Percentiles rank a stretch among this genome's conserved stretches.
phyloP scores from a whole-genome alignment of 2,888 invertebrate genomes.

The Meteorus colon region DNA sequence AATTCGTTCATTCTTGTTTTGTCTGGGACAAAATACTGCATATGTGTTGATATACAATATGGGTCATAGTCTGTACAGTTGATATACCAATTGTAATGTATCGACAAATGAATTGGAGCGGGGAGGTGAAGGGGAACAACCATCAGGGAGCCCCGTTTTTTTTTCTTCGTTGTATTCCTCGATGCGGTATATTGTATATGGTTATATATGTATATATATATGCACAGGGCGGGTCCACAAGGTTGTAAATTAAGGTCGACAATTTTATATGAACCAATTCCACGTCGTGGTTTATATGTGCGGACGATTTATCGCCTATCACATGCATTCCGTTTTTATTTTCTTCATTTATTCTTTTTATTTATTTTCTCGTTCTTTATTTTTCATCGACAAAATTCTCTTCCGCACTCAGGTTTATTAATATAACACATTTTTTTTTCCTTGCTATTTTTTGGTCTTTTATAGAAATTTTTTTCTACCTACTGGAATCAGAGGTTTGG shows the following conservation, averaged over 20 bases:
- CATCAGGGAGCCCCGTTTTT: background rate
- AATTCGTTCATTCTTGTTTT: conserved; percentile 48
- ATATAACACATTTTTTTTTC: background rate
- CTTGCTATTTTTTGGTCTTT: background rate
- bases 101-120: conserved; percentile 33
- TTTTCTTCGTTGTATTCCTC: conserved; percentile 5
- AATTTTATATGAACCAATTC: conserved; percentile 56
- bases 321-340: conserved; percentile 21
- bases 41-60: background rate
- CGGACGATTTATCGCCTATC: conserved; percentile 54
- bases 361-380: conserved; percentile 15
- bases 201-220: background rate
- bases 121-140: background rate
- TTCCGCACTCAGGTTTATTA: conserved; percentile 17
- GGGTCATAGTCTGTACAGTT: conserved; percentile 9
- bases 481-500: background rate
- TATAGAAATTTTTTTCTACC: conserved; percentile 1
- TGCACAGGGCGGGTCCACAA: conserved; percentile 36
- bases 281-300: conserved; percentile 46
- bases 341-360: background rate
- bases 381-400: conserved; percentile 29
- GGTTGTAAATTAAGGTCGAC: conserved; percentile 59
- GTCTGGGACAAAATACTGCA: background rate
- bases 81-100: conserved; percentile 48
- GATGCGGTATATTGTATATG: background rate